These are phyloP conservation scores for Microtus richardsoni DNA, from an alignment of 2,113 vertebrate species.

Conservation along the genomic window DNA sequence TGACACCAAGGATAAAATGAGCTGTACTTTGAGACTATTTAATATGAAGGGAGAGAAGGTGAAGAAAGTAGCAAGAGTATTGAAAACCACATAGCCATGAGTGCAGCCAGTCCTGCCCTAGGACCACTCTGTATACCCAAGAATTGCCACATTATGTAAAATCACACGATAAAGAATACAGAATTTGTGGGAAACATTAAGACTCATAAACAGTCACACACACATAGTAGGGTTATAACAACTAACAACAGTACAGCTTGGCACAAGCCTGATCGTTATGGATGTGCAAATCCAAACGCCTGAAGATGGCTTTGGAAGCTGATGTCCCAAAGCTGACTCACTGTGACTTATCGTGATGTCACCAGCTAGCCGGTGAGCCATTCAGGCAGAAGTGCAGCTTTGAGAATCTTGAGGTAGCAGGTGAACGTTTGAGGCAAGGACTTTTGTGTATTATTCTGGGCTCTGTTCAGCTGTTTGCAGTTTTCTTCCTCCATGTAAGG, in stretches of 20 bases:
- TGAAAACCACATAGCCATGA: background rate
- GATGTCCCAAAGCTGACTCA: accelerated
- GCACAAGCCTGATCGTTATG: background rate
- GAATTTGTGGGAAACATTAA: background rate
- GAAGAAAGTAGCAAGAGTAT: accelerated
- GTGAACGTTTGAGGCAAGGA: background rate
- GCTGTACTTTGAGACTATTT: background rate
- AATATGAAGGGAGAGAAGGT: background rate
- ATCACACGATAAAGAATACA: background rate
- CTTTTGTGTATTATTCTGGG: background rate
- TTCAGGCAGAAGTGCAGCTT: background rate
- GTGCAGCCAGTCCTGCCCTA: background rate
- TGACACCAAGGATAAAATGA: background rate
- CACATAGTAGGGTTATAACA: background rate
- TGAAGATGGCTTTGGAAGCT: background rate
- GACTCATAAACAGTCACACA: background rate
- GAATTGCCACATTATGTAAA: background rate
- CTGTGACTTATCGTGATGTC: background rate
- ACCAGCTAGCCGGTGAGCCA: too few species aligned
- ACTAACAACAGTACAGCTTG: background rate
- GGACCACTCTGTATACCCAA: background rate
- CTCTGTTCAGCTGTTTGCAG: background rate
- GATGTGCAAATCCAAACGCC: background rate
- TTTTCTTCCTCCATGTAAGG: background rate
- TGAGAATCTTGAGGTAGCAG: too few species aligned